Base-by-base conservation (phyloP, 2,113 vertebrate species). In the Heterochromis multidens region DNA sequence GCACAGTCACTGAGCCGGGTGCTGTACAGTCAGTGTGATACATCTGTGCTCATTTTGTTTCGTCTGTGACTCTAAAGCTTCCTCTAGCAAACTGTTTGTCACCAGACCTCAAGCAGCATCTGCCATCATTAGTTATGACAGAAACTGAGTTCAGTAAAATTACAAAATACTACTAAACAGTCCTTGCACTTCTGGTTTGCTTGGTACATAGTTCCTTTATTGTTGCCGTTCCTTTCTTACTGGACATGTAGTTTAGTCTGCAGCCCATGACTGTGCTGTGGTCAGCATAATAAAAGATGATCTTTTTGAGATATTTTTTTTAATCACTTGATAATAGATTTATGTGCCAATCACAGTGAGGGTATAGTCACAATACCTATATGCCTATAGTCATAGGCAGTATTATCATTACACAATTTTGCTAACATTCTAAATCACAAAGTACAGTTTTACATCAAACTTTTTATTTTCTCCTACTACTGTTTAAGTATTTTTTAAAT, bases 11-110 rank as follows among this genome's bases (percentile, higher is more conserved):
- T 19, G 52, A 19, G 31, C 19, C 29, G 33, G 5, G 3, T 35
- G 54, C 72, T n/a, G 70, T n/a, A 33, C 76, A 49, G 76, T 61
- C 80, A 23, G 16, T 59, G 74, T 80, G 88, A 84, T 83, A 82
- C 85, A 86, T 86, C 77, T 83, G 23, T 10, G 29, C 81, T 89
- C 70, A n/a, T 80, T 84, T 81, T 52, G 78, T 78, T 87, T 61
- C 1, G 76, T 88, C 76, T 67, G 57, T 81, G 84, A 85, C 84
- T 86, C 56, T 13, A 17, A 33, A 6, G 7, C 58, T n/a, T 85
- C 87, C 86, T 74, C 37, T 1, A 62, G 80, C 84, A 21, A 87
- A 79, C 60, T 6, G 37, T 85, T 88, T 65, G 63, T 88, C 87
- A 77, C 80, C 67, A 52, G 67, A 83, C 11, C 37, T 25, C 59